Evolutionary conservation across 2,888 invertebrate species (phyloP).

Genomic region (Leptopterna dolabrata): DNA sequence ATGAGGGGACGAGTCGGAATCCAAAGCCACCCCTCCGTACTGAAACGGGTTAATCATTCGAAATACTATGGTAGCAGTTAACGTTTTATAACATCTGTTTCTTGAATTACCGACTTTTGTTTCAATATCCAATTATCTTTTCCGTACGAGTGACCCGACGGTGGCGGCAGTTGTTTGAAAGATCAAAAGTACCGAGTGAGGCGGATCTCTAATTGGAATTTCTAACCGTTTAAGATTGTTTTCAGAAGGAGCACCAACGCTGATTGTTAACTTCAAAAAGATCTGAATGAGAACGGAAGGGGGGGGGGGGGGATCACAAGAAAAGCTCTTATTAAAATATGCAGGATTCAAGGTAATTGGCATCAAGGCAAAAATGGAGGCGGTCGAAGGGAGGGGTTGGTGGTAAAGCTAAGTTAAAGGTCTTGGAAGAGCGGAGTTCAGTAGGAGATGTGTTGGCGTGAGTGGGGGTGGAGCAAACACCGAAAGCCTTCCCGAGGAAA

Average conservation of each 20-base stretch:
- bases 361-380: background rate
- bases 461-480: background rate
- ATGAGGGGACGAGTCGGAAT: too few relatives aligned
- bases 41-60: too few relatives aligned
- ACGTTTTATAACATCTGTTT: too few relatives aligned
- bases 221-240: background rate
- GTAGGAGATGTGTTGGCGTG: too few relatives aligned
- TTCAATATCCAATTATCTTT: background rate
- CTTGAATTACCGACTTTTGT: background rate
- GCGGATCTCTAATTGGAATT: background rate
- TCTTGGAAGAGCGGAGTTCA: background rate
- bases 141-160: background rate
- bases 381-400: background rate
- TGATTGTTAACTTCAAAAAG: background rate
- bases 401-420: background rate
- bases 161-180: background rate
- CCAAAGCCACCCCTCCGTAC: too few relatives aligned
- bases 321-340: background rate
- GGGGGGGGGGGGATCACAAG: background rate
- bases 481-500: background rate
- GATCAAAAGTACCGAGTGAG: background rate
- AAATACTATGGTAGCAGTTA: too few relatives aligned
- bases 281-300: background rate
- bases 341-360: slow-evolving; percentile 3
- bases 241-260: background rate